Conservation (phyloP, 2,888 invertebrate genomes). For the Apotomis betuletana region DNA sequence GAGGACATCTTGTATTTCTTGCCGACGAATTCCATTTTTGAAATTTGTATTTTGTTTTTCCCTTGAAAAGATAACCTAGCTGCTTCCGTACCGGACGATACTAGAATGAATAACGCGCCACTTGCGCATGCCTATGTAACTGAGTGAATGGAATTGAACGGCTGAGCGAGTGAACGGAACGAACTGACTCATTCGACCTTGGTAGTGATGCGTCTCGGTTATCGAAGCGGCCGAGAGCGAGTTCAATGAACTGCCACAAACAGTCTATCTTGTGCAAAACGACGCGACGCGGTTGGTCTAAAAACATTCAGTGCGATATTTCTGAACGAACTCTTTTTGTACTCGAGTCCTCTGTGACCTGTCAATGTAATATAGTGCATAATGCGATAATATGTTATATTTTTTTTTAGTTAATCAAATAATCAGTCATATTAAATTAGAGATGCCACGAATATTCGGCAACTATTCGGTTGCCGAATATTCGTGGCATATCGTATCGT, state of each 20-base stretch:
- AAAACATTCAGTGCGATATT: slow-evolving; percentile 33
- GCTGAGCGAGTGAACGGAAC: slow-evolving; percentile 39
- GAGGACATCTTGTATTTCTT: slow-evolving; percentile 91
- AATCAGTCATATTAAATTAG: background rate
- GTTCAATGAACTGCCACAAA: slow-evolving; percentile 40
- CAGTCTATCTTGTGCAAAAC: slow-evolving; percentile 36
- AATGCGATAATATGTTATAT: slow-evolving; percentile 25
- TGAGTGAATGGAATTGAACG: slow-evolving; percentile 38
- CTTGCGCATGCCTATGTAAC: slow-evolving; percentile 37
- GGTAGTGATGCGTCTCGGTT: slow-evolving; percentile 39
- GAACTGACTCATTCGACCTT: slow-evolving; percentile 43
- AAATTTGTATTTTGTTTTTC: slow-evolving; percentile 29
- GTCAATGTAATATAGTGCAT: slow-evolving; percentile 21
- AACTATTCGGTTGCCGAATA: too few relatives aligned
- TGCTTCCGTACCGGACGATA: slow-evolving; percentile 29
- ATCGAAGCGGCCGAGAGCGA: slow-evolving; percentile 32
- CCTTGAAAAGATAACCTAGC: slow-evolving; percentile 13
- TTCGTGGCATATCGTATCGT: too few relatives aligned
- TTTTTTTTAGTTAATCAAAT: background rate
- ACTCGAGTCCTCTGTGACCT: slow-evolving; percentile 25
- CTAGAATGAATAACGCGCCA: slow-evolving; percentile 38
- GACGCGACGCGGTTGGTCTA: slow-evolving; percentile 39
- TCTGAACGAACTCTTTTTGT: slow-evolving; percentile 29
- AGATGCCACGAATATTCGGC: too few relatives aligned
- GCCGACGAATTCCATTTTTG: slow-evolving; percentile 82